Evolutionary conservation across 2,888 invertebrate species (phyloP).

Genomic region (Eucera pruinosa): DNA sequence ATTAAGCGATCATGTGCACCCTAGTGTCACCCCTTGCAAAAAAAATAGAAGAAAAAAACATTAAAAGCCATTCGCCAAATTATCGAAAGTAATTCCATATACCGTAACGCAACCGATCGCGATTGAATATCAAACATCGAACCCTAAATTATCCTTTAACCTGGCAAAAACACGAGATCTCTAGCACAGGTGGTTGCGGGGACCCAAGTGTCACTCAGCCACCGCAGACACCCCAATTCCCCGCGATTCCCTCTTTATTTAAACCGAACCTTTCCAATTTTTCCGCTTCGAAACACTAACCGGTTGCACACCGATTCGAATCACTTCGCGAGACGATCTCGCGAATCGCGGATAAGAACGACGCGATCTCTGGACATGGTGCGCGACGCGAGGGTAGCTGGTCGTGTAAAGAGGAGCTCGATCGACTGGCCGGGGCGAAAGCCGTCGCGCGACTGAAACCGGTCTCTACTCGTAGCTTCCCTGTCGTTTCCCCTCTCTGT

Average conservation of each 20-base stretch:
- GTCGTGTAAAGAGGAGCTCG: slow-evolving; percentile 61
- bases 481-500: slow-evolving; percentile 47
- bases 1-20: slow-evolving; percentile 13
- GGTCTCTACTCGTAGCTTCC: slow-evolving; percentile 77
- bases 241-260: neutral
- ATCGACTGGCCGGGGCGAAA: slow-evolving; percentile 80
- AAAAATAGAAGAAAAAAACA: too few species aligned
- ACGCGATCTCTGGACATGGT: slow-evolving; percentile 18
- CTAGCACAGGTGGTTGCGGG: slow-evolving; percentile 44
- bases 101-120: too few species aligned
- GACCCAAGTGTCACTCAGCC: neutral
- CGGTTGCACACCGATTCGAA: slow-evolving; percentile 8
- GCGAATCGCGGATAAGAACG: slow-evolving; percentile 11
- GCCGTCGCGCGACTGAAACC: slow-evolving; percentile 81
- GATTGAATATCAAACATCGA: neutral
- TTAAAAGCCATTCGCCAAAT: too few species aligned
- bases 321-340: slow-evolving; percentile 21
- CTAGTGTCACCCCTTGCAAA: too few species aligned
- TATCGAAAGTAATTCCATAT: too few species aligned
- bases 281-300: neutral
- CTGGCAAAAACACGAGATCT: neutral
- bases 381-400: neutral
- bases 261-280: neutral
- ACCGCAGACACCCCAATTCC: neutral
- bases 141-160: too few species aligned